Base-by-base conservation (phyloP, 2,797 vertebrate species). In the Myotis findleyi region DNA sequence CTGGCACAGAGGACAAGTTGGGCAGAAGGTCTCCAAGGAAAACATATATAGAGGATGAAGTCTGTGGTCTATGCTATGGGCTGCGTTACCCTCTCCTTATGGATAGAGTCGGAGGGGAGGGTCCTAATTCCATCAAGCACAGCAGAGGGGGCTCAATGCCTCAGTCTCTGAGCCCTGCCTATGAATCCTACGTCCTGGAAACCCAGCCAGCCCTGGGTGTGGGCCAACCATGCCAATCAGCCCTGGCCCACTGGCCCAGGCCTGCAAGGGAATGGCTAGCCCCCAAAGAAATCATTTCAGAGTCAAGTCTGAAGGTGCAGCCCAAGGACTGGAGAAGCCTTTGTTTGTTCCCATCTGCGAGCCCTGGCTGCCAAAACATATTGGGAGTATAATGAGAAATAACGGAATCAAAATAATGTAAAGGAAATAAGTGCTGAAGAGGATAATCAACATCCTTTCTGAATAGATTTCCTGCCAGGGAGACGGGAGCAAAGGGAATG, bases 391-490 rank as follows among this genome's bases (percentile, higher is more conserved):
- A 93, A 94, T 95, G 92, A 96, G 72, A 97, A 97, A 94, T 93
- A 93, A 96, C 80, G 8, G 85, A 95, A 95, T 92, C 87, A 94
- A 96, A 97, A 96, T 96, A 95, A 94, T 89, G 90, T 96, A 89
- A 95, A 97, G 96, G 96, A 96, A 97, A 72, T 92, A 96, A 96
- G 94, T 94, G 93, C 96, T 93, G 87, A 95, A 96, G 94, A 95
- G 83, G 92, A 82, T 95, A 82, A 85, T 93, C 94, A 90, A 69
- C 97, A 96, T 96, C 93, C 94, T 97, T 93, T 97, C 93, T 92
- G 71, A 95, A 96, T 96, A 94, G 97, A 97, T 97, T 97, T 97
- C 96, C 96, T 97, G 96, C 96, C 97, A 97, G 89, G 83, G 93
- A 97, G 96, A 81, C 16, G 1, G 81, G 94, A 96, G 95, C 96